Conservation (phyloP, 2,888 invertebrate species). For the Mythimna loreyi region DNA sequence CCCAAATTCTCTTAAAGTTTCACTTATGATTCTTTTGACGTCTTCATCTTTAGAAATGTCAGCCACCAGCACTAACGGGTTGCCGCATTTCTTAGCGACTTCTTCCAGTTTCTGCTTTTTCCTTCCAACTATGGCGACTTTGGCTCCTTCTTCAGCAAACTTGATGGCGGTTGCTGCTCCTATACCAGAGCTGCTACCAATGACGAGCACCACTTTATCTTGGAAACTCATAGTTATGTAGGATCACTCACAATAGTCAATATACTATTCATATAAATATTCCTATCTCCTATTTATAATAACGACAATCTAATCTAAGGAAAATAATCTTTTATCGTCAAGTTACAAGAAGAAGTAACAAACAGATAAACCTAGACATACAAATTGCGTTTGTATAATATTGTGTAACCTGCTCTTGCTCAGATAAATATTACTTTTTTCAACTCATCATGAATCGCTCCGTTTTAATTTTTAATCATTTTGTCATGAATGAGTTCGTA, state of each 20-base stretch:
- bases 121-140: constrained; percentile 60
- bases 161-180: constrained; percentile 60
- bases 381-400: too few species aligned
- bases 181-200: constrained; percentile 66
- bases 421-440: too few species aligned
- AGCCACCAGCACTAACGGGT: constrained; percentile 17
- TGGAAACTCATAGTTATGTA: constrained; percentile 60
- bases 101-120: constrained; percentile 47
- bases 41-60: constrained; percentile 24
- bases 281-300: not conserved
- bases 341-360: too few species aligned
- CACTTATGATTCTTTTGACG: constrained; percentile 12
- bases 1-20: constrained; percentile 13
- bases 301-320: not conserved
- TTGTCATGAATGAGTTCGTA: too few species aligned
- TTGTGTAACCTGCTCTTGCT: too few species aligned
- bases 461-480: too few species aligned
- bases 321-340: not conserved
- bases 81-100: constrained; percentile 27
- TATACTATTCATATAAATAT: too few species aligned
- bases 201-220: constrained; percentile 65
- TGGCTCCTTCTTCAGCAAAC: constrained; percentile 55
- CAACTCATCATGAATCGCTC: too few species aligned
- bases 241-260: not conserved
- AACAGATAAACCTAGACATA: too few species aligned